Conservation (phyloP, 1,140 invertebrate species). For the Aradophagus sp. region DNA sequence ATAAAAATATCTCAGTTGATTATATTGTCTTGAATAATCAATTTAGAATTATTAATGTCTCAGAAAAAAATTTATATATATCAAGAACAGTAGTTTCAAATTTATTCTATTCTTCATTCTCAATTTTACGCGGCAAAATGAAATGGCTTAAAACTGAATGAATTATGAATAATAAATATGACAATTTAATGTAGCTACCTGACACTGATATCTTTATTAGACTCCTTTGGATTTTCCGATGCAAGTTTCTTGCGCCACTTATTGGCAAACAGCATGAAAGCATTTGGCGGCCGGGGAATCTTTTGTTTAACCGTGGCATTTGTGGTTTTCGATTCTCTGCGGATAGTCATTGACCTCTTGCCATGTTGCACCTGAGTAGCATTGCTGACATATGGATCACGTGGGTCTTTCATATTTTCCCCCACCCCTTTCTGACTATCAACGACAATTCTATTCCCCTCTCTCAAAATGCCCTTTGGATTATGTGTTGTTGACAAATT, state of each 20-base stretch:
- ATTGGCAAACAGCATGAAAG: conserved; percentile 81
- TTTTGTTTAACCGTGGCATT: conserved; percentile 66
- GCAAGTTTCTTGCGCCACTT: conserved; percentile 78
- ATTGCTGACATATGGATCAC: conserved; percentile 43
- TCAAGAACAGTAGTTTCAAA: too few species aligned
- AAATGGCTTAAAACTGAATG: too few species aligned
- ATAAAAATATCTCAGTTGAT: too few species aligned
- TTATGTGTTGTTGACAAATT: conserved; percentile 47
- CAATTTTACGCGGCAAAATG: too few species aligned
- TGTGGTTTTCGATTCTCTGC: conserved; percentile 28
- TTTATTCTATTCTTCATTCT: too few species aligned
- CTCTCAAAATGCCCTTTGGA: conserved; percentile 58
- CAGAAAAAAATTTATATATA: too few species aligned
- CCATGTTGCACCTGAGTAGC: conserved; percentile 54
- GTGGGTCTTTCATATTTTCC: conserved; percentile 54
- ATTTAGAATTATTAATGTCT: too few species aligned
- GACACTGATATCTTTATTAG: conserved; percentile 80
- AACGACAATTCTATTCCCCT: conserved; percentile 43
- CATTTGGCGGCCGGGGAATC: conserved; percentile 79
- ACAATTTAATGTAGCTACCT: conserved; percentile 63
- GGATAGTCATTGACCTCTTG: conserved; percentile 27
- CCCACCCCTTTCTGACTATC: conserved; percentile 56
- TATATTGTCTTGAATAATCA: too few species aligned
- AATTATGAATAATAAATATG: too few species aligned
- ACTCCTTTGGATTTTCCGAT: conserved; percentile 76